Percentiles rank a stretch among this genome's conserved stretches.
Conservation (phyloP, 2,888 invertebrate species). For the Eurytoma californica region DNA sequence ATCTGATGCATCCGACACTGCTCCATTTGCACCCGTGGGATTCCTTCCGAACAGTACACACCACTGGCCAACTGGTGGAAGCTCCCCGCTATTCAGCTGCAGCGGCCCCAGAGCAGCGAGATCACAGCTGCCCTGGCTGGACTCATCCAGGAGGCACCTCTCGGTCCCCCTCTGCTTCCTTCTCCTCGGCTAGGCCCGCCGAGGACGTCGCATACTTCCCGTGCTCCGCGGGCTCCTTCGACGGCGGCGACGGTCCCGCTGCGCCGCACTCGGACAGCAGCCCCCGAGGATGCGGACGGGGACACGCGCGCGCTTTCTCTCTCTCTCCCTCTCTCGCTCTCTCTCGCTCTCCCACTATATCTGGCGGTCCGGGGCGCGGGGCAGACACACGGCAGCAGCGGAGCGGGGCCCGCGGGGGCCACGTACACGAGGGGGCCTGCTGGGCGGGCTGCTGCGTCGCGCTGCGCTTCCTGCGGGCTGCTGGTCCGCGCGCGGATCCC, state of each 20-base stretch:
- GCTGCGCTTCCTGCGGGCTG: neutral
- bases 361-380: no score
- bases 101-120: neutral
- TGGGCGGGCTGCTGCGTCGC: conserved; percentile 9
- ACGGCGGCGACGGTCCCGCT: neutral
- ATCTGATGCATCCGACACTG: no score
- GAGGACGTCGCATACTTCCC: conserved; percentile 48
- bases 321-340: conserved; percentile 11
- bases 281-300: neutral
- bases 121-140: neutral
- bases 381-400: no score
- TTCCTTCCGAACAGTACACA: neutral
- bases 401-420: no score
- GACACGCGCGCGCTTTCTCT: neutral
- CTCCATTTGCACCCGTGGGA: no score
- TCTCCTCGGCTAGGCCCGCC: conserved; percentile 19
- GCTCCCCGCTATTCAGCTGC: neutral
- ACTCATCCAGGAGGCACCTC: neutral
- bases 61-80: no score
- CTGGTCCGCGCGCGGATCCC: neutral
- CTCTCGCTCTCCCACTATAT: neutral
- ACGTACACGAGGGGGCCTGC: no score
- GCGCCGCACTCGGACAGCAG: no score
- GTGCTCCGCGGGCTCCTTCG: conserved; percentile 20
- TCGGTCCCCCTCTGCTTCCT: conserved; percentile 8